Evolutionary conservation across 2,888 invertebrate genomes (phyloP), one percentile per base, ranked within the genome.

Genomic region (Labia minor): DNA sequence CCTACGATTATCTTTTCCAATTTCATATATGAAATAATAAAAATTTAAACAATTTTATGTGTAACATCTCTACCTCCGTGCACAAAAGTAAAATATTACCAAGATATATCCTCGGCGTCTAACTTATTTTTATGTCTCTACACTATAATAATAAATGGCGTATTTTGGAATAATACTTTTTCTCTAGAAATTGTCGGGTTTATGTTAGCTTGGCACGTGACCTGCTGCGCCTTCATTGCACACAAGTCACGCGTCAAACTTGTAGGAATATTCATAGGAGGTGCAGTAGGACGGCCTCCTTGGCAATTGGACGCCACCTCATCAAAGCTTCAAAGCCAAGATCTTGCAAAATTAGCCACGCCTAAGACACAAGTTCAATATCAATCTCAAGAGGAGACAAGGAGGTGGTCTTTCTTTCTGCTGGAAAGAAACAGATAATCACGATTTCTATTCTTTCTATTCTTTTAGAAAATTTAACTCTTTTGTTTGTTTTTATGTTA

Each of bases 191-290:
- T 49, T 49, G 49, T 49, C 49, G 16, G 49, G 49, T 49, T 49
- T 49, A 49, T 49, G 49, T 49, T 49, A 14, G 49, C n/a, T n/a
- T 49, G 49, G 49, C 49, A 49, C 49, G 49, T 49, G 49, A 49
- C 49, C 16, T 49, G 49, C n/a, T 11, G 8, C 16, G 49, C 49
- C 2, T 11, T 16, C 49, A 26, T 26, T 26, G 49, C 49, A 49
- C 49, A n/a, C 49, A 16, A 49, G 49, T 49, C 49, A 49, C 49
- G 49, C 16, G 2, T n/a, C 49, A 49, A 11, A 26, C 26, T 26
- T 26, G 26, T 16, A 16, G 8, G 49, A 49, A 49, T 49, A 49
- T 49, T 49, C 49, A 49, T 11, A 49, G 49, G 16, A 14, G 14
- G 49, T n/a, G n/a, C n/a, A 49, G 49, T 26, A 6, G 26, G 26